Base-by-base conservation (phyloP, 2,888 invertebrate species). In the Tiliacea citrago region DNA sequence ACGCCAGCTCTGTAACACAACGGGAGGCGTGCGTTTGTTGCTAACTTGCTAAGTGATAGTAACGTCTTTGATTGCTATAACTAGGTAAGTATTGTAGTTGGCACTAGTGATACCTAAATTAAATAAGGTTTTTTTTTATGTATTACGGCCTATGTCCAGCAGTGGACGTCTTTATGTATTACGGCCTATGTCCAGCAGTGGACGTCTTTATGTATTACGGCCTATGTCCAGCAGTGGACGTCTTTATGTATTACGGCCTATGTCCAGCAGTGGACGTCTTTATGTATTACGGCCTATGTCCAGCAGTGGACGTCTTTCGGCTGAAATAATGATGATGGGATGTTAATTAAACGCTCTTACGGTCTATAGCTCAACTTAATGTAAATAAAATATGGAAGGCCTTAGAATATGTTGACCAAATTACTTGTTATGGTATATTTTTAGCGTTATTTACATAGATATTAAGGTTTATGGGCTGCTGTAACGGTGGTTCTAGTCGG, bases 401-500 rank as follows among this genome's bases (percentile, higher is more conserved):
- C 21, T 16, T 35, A 35, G 39, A 68, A 45, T 21, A 24, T 21
- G 10, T 47, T 24, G 45, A 39, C 35, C 4, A 55, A 55, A 39
- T 62, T 42, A 71, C 61, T 76, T 21, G 39, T 24, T 61, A 16
- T 13, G 29, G 47, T 55, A 67, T 66, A 69, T 76, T 68, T 60
- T 68, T 68, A 29, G 29, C 49, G n/a, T 21, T 55, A 77, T 61
- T 77, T 57, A 55, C 77, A 68, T 81, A 49, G 18, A 60, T 62
- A 61, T n/a, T 55, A 55, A 80, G 55, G 68, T 65, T 49, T 60
- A 68, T 21, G 61, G 39, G n/a, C 55, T 10, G 70, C 12, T 45
- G 5, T 83, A 75, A 72, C 75, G 71, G 81, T 51, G 53, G 62
- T 62, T 65, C 39, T 61, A 67, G 80, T 65, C 60, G 21, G 69